Conservation (phyloP, 2,888 invertebrate genomes). For the Nezara viridula region DNA sequence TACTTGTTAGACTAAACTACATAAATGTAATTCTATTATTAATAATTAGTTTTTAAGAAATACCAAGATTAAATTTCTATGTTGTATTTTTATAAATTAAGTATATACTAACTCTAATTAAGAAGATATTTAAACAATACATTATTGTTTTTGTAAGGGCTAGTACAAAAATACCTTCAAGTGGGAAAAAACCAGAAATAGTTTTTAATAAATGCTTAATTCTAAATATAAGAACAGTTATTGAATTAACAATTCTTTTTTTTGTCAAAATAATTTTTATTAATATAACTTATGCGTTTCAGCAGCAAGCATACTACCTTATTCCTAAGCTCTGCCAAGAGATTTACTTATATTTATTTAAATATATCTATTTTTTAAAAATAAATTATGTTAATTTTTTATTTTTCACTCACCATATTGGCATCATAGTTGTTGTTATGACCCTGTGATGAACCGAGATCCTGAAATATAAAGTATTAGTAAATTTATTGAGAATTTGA, state of each 20-base stretch:
- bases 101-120: slow-evolving; percentile 17
- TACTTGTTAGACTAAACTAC: slow-evolving; percentile 57
- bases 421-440: slow-evolving; percentile 64
- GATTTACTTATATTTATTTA: slow-evolving; percentile 32
- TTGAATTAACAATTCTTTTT: not conserved
- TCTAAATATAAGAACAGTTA: not conserved
- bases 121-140: not conserved
- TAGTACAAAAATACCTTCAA: not conserved
- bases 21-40: slow-evolving; percentile 50
- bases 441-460: slow-evolving; percentile 63
- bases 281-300: slow-evolving; percentile 21
- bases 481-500: not conserved
- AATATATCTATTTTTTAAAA: slow-evolving; percentile 5
- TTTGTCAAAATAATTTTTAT: not conserved
- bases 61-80: slow-evolving; percentile 53
- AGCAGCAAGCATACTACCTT: slow-evolving; percentile 56
- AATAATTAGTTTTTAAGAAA: slow-evolving; percentile 20
- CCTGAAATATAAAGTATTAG: slow-evolving; percentile 61
- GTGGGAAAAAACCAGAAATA: not conserved
- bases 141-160: slow-evolving; percentile 7
- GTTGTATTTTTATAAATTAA: not conserved
- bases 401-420: slow-evolving; percentile 63
- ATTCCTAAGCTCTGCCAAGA: slow-evolving; percentile 54
- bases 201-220: not conserved
- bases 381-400: slow-evolving; percentile 35